A percentile compares a stretch with the other conserved stretches of the same genome.
Evolutionary conservation across 2,888 invertebrate genomes (phyloP).

Genomic region (Adelognathus sp.): DNA sequence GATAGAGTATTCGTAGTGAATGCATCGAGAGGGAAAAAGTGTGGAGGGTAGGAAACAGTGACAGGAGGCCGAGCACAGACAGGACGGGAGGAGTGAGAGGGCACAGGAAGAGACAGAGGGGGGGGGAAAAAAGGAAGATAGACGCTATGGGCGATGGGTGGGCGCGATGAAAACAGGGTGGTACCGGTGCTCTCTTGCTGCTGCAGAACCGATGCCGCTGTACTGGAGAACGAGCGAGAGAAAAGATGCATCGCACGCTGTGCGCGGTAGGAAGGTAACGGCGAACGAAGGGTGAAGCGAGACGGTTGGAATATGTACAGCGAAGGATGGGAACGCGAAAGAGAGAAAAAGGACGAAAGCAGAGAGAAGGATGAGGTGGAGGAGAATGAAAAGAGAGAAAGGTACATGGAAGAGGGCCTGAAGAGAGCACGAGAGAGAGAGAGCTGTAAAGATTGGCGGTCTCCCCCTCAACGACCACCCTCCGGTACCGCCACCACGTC

Average conservation of each 20-base stretch:
- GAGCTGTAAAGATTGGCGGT: constrained; percentile 75
- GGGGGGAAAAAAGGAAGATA: constrained; percentile 39
- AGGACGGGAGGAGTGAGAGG: constrained; percentile 31
- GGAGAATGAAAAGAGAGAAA: constrained; percentile 49
- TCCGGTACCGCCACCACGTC: constrained; percentile 69
- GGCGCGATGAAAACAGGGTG: constrained; percentile 56
- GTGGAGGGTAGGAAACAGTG: constrained; percentile 66
- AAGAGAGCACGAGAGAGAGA: constrained; percentile 60
- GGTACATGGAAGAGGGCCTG: constrained; percentile 52
- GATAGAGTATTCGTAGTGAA: constrained; percentile 49
- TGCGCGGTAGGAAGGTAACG: constrained; percentile 56
- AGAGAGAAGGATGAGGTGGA: constrained; percentile 79
- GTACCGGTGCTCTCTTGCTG: constrained; percentile 42
- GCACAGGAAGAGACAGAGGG: constrained; percentile 19
- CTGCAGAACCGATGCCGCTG: constrained; percentile 5
- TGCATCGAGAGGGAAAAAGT: constrained; percentile 56
- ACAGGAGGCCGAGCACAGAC: constrained; percentile 63
- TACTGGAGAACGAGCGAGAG: constrained; percentile 44
- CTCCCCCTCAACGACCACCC: constrained; percentile 72
- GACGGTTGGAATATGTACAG: constrained; percentile 38
- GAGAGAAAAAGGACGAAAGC: constrained; percentile 42
- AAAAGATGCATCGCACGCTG: constrained; percentile 56
- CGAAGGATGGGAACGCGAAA: constrained; percentile 34
- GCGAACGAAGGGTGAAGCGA: constrained; percentile 48
- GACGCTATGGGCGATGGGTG: constrained; percentile 54